A percentile compares a stretch with the other conserved stretches of the same genome.
phyloP scores from a whole-genome alignment of 2,113 vertebrate genomes.

The Guaruba guarouba region DNA sequence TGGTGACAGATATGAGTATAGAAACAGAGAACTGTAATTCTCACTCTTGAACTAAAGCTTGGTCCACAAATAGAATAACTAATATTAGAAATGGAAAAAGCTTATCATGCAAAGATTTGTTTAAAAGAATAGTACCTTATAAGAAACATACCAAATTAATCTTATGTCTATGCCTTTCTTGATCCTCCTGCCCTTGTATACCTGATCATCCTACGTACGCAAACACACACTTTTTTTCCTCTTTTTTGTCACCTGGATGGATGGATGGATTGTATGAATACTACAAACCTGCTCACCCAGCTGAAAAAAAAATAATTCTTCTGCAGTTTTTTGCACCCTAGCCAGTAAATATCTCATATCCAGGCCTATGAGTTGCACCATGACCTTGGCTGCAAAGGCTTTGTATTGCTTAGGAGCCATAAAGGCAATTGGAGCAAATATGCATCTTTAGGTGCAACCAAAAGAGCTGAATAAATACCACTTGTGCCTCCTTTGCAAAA shows the following conservation, averaged over 20 bases:
- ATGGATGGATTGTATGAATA: background rate
- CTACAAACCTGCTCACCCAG: background rate
- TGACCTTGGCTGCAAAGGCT: background rate
- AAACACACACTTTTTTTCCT: background rate
- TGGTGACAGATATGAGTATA: background rate
- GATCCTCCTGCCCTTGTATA: background rate
- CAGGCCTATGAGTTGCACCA: background rate
- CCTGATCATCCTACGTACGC: background rate
- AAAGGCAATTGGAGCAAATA: background rate
- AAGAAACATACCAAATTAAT: background rate
- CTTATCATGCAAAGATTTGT: background rate
- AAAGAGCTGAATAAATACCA: background rate
- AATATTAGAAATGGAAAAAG: background rate
- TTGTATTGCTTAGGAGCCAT: background rate
- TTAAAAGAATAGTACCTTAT: background rate
- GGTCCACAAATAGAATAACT: background rate
- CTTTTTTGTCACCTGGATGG: background rate
- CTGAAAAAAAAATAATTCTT: background rate
- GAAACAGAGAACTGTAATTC: constrained; percentile 4
- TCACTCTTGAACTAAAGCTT: background rate
- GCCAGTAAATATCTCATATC: background rate
- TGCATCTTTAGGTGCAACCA: accelerated
- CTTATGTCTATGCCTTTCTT: background rate
- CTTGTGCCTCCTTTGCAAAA: background rate
- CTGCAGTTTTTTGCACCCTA: background rate